Conservation (phyloP, 2,888 invertebrate species). For the Elegia similella region DNA sequence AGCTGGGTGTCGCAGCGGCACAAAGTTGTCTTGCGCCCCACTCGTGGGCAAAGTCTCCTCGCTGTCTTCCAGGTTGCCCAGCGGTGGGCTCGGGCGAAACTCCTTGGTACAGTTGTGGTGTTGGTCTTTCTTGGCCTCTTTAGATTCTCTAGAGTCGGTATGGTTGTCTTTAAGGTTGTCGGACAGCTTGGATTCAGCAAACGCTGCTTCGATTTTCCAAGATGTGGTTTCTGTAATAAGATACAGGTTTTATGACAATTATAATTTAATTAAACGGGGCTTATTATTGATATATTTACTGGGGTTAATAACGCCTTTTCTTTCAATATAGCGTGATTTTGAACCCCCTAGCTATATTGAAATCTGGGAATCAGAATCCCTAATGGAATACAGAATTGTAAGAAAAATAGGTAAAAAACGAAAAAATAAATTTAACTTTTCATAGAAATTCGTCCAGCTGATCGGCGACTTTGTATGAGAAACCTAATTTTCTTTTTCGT, state of each 20-base stretch:
- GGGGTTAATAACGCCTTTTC: no score
- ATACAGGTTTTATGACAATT: background rate
- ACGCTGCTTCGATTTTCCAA: constrained; percentile 57
- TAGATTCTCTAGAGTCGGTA: constrained; percentile 30
- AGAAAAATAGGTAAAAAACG: no score
- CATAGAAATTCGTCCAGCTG: no score
- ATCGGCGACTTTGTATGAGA: no score
- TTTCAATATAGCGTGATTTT: no score
- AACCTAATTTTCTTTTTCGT: no score
- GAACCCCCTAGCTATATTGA: no score
- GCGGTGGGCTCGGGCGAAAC: constrained; percentile 77
- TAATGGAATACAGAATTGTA: no score
- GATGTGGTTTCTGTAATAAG: constrained; percentile 29
- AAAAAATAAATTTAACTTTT: no score
- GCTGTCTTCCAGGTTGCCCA: constrained; percentile 71
- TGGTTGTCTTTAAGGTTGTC: constrained; percentile 31
- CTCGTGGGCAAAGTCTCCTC: constrained; percentile 48
- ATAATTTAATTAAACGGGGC: no score
- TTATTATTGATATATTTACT: no score
- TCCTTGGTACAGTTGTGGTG: constrained; percentile 43
- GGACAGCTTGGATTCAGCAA: constrained; percentile 39
- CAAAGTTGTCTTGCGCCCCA: constrained; percentile 32
- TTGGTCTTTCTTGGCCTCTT: constrained; percentile 29
- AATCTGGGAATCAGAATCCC: no score
- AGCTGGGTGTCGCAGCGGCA: constrained; percentile 43